Conservation (phyloP, 2,113 vertebrate species). For the Asarcornis scutulata region DNA sequence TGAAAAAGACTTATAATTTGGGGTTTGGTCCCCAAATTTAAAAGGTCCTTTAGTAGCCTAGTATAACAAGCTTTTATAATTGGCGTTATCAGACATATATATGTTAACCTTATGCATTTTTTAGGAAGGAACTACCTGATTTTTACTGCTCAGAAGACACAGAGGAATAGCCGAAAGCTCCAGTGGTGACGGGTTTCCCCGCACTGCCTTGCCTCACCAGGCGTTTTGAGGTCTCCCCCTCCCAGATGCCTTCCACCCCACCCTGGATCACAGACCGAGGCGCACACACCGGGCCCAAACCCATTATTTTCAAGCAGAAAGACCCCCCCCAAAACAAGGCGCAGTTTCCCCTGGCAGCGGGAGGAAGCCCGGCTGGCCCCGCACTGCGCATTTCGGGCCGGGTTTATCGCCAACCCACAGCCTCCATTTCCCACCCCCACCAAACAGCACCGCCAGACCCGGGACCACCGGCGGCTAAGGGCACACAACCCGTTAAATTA, state of each 20-base stretch:
- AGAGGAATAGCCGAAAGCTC: not conserved
- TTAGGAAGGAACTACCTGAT: not conserved
- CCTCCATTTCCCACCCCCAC: not conserved
- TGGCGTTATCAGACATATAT: too few relatives aligned
- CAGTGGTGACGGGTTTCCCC: not conserved
- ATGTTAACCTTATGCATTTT: not conserved
- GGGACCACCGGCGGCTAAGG: too few relatives aligned
- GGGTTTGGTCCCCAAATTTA: not conserved
- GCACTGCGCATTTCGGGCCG: not conserved
- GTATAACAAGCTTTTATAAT: not conserved
- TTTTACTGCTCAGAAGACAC: not conserved
- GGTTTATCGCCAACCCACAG: not conserved
- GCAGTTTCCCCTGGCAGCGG: not conserved
- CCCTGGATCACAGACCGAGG: not conserved
- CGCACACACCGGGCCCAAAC: not conserved
- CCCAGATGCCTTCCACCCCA: not conserved
- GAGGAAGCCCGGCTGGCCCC: not conserved
- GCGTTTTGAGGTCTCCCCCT: not conserved
- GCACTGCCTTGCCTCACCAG: not conserved
- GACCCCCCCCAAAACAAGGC: not conserved
- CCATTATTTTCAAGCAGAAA: rapidly evolving
- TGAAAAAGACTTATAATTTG: not conserved
- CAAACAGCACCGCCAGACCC: too few relatives aligned
- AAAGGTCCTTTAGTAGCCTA: not conserved
- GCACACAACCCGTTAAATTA: too few relatives aligned